Evolutionary conservation across 2,888 invertebrate genomes (phyloP).

Genomic region (Toxonevra muliebris): DNA sequence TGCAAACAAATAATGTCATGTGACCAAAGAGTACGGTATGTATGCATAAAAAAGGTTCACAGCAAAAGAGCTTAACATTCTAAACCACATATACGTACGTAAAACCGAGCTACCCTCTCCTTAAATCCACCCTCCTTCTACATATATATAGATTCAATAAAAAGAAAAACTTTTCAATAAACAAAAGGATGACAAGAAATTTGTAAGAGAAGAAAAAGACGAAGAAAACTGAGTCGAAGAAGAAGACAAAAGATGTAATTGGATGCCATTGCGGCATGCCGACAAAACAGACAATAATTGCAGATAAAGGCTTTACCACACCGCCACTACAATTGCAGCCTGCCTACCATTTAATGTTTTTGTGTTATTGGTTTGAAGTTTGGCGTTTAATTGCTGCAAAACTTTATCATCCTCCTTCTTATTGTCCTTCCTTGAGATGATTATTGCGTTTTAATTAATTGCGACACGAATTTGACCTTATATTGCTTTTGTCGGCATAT

Average conservation of each 20-base stretch:
- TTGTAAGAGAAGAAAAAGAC: conserved; percentile 11
- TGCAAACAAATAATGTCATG: conserved; percentile 8
- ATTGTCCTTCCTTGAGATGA: not conserved
- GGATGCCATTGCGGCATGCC: conserved; percentile 41
- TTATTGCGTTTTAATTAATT: conserved; percentile 45
- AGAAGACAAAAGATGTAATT: conserved; percentile 41
- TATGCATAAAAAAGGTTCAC: conserved; percentile 12
- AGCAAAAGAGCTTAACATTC: conserved; percentile 17
- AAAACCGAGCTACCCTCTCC: not conserved
- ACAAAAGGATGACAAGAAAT: conserved; percentile 23
- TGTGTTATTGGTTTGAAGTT: not conserved
- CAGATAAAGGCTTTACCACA: conserved; percentile 21
- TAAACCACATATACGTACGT: not conserved
- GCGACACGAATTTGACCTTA: conserved; percentile 42
- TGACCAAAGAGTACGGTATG: conserved; percentile 1
- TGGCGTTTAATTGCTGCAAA: conserved; percentile 26
- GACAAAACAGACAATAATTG: conserved; percentile 29
- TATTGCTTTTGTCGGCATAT: conserved; percentile 28
- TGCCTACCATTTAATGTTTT: not conserved
- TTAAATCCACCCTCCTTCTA: not conserved
- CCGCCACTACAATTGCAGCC: conserved; percentile 3
- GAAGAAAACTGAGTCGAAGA: conserved; percentile 17
- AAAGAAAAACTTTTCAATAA: conserved; percentile 17
- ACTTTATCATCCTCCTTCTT: conserved; percentile 17
- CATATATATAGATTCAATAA: not conserved